Evolutionary conservation across 2,797 vertebrate genomes (phyloP).

Genomic region (Tapirus indicus): DNA sequence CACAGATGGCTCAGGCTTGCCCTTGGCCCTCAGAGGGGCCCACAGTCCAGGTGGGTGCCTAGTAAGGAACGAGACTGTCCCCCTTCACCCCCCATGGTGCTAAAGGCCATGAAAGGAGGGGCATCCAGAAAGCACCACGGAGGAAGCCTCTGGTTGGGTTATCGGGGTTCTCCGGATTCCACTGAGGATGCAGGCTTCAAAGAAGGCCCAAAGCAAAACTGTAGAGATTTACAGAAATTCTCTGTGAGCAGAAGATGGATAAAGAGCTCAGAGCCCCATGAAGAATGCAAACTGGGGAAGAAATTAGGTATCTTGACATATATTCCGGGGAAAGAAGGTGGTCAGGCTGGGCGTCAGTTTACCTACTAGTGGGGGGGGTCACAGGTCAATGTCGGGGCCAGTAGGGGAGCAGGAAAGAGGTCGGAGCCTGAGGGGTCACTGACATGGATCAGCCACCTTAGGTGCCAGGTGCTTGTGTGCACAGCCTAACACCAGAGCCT

Average conservation of each 20-base stretch:
- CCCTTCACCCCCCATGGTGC: not conserved
- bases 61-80: not conserved
- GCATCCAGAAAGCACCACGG: accelerated
- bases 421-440: too few species aligned
- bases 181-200: not conserved
- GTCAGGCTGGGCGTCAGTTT: too few species aligned
- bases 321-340: not conserved
- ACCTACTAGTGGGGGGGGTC: not conserved
- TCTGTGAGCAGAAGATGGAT: not conserved
- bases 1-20: too few species aligned
- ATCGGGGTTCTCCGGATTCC: not conserved
- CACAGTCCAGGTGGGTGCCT: too few species aligned
- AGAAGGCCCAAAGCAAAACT: too few species aligned
- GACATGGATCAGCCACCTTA: not conserved
- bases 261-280: not conserved
- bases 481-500: not conserved
- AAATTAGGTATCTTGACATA: accelerated
- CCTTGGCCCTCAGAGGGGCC: too few species aligned
- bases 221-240: not conserved
- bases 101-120: not conserved
- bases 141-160: accelerated
- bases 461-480: not conserved
- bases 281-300: not conserved
- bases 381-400: not conserved
- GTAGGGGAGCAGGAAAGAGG: not conserved